phyloP scores from a whole-genome alignment of 2,113 vertebrate species.

The Panurus biarmicus region DNA sequence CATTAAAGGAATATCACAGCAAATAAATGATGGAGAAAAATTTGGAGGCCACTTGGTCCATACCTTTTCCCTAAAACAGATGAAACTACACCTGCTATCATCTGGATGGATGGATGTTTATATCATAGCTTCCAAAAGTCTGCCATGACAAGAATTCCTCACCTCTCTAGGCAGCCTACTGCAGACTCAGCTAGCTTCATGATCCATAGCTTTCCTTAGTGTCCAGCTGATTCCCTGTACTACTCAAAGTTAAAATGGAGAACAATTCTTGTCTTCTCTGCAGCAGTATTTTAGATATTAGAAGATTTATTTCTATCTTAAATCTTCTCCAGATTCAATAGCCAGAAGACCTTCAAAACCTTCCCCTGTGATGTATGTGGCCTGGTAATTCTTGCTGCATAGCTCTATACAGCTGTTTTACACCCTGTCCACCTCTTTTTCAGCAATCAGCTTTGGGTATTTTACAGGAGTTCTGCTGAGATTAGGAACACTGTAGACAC shows the following conservation, averaged over 20 bases:
- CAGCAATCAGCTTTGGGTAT: neutral
- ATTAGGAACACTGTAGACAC: neutral
- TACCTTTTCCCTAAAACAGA: neutral
- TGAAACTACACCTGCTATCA: neutral
- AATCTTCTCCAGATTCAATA: neutral
- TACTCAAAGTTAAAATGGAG: neutral
- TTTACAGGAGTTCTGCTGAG: neutral
- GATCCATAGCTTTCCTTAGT: neutral
- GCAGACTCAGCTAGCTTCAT: neutral
- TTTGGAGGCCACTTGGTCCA: neutral
- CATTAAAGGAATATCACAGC: neutral
- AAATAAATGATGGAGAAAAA: neutral
- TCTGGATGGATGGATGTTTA: neutral
- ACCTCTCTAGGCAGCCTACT: neutral
- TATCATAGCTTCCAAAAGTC: neutral
- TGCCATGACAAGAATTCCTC: neutral
- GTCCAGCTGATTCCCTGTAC: neutral
- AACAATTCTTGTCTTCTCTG: neutral
- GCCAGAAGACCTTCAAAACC: neutral
- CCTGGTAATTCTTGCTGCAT: neutral
- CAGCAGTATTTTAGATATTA: neutral
- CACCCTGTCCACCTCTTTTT: neutral
- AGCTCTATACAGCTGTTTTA: neutral
- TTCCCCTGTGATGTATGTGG: neutral
- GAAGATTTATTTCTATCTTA: neutral